Base-by-base conservation (phyloP, 2,797 vertebrate species). In the Sebastes umbrosus region DNA sequence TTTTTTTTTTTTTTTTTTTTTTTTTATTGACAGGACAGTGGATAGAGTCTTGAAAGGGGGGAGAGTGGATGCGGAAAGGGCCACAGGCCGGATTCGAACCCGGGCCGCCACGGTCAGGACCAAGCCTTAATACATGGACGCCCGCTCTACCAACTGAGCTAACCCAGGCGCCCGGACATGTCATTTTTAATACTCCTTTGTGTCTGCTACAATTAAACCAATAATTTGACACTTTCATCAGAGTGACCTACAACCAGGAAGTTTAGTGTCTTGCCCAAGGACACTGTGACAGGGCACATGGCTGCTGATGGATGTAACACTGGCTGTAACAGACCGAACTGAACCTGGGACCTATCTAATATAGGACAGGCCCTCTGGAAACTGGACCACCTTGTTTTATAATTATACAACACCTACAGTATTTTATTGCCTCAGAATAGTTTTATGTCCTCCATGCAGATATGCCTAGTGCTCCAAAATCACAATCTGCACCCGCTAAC, bases 281-380 rank as follows among this genome's bases (percentile, higher is more conserved):
- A 79, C 80, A 29, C n/a, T 50, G n/a, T 84, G 81, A 79, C 75
- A 62, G n/a, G n/a, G 1, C 39, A 16, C 24, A 11, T 29, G 10
- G 32, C 59, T 34, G 58, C 70, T 83, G 76, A 83, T 67, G 34
- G 77, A 78, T 75, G 64, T 25, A 57, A 58, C 69, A 6, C 54
- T 16, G 46, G 12, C 59, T 60, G 46, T 36, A 60, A 57, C 31
- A 8, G 57, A 65, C 27, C 16, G n/a, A 64, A 52, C 25, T 25
- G 24, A 72, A 77, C 69, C 32, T 4, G 1, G 11, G 34, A 46
- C 58, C 32, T 10, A 1, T 46, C 16, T 22, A 18, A 54, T 66
- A 43, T 62, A 36, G 70, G 68, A 52, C 60, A 63, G 65, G 14
- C 27, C 12, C 57, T 59, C 34, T 69, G 63, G 14, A 69, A 84